phyloP scores from a whole-genome alignment of 2,113 vertebrate genomes.

The Sminthopsis crassicaudata region DNA sequence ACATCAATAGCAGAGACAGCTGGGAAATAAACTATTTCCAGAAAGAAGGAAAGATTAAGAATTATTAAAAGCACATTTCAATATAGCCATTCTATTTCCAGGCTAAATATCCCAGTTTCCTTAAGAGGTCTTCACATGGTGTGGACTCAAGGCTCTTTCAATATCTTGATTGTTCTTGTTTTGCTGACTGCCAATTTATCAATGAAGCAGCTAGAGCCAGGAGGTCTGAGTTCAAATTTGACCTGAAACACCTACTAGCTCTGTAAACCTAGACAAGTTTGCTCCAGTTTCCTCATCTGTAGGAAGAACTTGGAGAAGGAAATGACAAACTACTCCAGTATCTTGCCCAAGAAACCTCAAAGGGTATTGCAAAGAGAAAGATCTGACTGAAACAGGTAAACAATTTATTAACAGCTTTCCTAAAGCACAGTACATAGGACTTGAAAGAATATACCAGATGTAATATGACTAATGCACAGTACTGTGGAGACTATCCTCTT shows the following conservation, averaged over 20 bases:
- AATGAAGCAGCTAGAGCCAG: background rate
- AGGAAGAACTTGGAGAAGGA: background rate
- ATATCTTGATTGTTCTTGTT: background rate
- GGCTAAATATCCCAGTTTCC: background rate
- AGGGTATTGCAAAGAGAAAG: background rate
- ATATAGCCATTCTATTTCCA: background rate
- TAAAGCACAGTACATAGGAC: background rate
- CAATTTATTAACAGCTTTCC: background rate
- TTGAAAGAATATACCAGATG: background rate
- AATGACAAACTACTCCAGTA: background rate
- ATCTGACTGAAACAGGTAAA: background rate
- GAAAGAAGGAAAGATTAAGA: background rate
- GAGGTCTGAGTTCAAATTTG: background rate
- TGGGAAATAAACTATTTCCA: background rate
- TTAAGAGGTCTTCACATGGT: background rate
- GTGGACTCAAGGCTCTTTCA: background rate
- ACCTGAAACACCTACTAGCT: background rate
- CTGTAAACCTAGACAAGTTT: too few species aligned
- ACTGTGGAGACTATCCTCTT: background rate
- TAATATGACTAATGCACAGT: background rate
- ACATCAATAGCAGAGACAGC: background rate
- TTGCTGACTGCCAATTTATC: background rate
- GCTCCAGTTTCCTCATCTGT: background rate
- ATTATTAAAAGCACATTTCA: background rate
- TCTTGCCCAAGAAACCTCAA: background rate